Conservation (phyloP, 2,888 invertebrate species). For the Lypha dubia region DNA sequence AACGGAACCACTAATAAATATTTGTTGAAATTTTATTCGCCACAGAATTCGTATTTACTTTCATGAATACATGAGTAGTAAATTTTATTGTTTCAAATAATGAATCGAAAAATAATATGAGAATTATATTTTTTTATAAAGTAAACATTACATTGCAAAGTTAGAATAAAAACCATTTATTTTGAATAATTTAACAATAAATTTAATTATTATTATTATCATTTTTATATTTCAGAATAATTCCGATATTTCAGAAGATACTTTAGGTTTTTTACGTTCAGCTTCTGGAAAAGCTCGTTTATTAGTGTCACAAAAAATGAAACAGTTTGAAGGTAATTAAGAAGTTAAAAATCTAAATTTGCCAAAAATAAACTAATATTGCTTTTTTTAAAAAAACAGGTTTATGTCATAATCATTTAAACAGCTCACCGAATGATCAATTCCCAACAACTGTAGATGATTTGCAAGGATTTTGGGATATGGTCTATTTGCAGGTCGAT, state of each 20-base stretch:
- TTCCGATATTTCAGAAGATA: conserved; percentile 89
- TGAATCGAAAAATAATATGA: too few species aligned
- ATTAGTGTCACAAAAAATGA: conserved; percentile 95
- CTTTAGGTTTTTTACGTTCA: conserved; percentile 91
- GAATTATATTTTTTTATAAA: too few species aligned
- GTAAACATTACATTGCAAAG: too few species aligned
- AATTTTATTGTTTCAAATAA: too few species aligned
- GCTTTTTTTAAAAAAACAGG: conserved; percentile 82
- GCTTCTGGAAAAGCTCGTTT: conserved; percentile 96
- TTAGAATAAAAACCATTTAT: too few species aligned
- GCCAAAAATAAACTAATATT: neutral
- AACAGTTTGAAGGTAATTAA: conserved; percentile 93
- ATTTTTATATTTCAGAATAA: conserved; percentile 77
- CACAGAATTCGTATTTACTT: too few species aligned
- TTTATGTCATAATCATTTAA: conserved; percentile 87
- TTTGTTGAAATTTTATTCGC: too few species aligned
- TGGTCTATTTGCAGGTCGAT: conserved; percentile 95
- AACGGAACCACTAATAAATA: too few species aligned
- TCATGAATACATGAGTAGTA: too few species aligned
- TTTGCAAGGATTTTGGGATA: conserved; percentile 98
- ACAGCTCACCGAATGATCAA: conserved; percentile 89
- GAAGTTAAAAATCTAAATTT: neutral
- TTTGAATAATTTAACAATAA: conserved; percentile 62
- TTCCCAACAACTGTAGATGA: conserved; percentile 95
- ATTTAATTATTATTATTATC: conserved; percentile 2